Conservation (phyloP, 2,888 invertebrate genomes). For the Tolmerus cingulatus region DNA sequence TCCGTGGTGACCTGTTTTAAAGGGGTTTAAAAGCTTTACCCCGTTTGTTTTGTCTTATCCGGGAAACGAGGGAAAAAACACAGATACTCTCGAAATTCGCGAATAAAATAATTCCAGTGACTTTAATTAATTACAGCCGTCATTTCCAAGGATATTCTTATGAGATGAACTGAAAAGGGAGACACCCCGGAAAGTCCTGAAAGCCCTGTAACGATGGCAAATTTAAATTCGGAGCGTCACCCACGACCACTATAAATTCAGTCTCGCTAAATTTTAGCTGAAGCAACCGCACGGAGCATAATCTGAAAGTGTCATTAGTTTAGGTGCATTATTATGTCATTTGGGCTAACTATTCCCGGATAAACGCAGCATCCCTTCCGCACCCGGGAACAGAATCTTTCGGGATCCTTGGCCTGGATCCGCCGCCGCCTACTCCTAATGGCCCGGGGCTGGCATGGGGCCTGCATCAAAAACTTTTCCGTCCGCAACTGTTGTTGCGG, state of each 20-base stretch:
- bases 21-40: neutral
- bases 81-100: neutral
- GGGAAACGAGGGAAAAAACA: neutral
- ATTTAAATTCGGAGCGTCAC: neutral
- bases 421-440: neutral
- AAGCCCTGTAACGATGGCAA: neutral
- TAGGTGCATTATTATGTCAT: slow-evolving; percentile 27
- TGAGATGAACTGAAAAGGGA: neutral
- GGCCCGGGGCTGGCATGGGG: neutral
- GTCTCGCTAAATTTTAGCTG: neutral
- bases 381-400: neutral
- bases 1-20: neutral
- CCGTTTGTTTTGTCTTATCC: neutral
- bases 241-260: neutral
- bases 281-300: neutral
- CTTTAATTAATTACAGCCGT: neutral
- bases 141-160: neutral
- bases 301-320: slow-evolving; percentile 8
- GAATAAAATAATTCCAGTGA: neutral
- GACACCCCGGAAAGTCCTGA: neutral
- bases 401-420: neutral
- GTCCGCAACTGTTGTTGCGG: slow-evolving; percentile 6
- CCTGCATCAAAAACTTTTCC: slow-evolving; percentile 10
- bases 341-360: slow-evolving; percentile 2
- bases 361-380: slow-evolving; percentile 11